These are phyloP conservation scores for Margarornis squamiger DNA, from an alignment of 2,797 vertebrate species.

Conservation along the genomic window DNA sequence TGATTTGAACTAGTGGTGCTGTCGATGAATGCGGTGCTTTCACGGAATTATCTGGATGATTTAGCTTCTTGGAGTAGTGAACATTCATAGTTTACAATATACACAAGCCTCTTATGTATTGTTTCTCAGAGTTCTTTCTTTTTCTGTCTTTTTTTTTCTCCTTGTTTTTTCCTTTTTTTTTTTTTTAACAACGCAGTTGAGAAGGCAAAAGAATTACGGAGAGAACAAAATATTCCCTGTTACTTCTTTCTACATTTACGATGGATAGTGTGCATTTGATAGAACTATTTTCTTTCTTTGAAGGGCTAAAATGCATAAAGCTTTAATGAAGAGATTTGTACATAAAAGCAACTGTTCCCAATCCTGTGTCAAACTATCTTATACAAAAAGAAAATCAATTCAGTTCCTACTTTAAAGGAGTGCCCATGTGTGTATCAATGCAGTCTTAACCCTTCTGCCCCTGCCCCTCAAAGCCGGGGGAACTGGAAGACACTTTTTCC, in stretches of 20 bases:
- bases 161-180: not conserved
- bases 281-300: conserved; percentile 77
- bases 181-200: conserved; percentile 74
- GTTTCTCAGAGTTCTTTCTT: conserved; percentile 62
- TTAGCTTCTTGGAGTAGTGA: conserved; percentile 73
- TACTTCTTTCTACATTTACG: conserved; percentile 72
- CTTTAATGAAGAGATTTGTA: conserved; percentile 77
- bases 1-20: conserved; percentile 92
- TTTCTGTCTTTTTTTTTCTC: conserved; percentile 17
- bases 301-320: conserved; percentile 82
- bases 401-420: conserved; percentile 70
- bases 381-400: conserved; percentile 75
- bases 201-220: conserved; percentile 78
- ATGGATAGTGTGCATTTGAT: conserved; percentile 74
- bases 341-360: conserved; percentile 81
- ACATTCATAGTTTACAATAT: conserved; percentile 83
- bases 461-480: conserved; percentile 61
- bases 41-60: conserved; percentile 73
- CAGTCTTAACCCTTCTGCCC: conserved; percentile 68
- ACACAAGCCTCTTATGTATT: conserved; percentile 77
- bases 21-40: conserved; percentile 59
- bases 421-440: conserved; percentile 72
- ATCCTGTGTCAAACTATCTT: conserved; percentile 76
- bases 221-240: conserved; percentile 74
- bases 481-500: conserved; percentile 77